Percentiles rank a stretch among this genome's conserved stretches.
Evolutionary conservation across 1,140 invertebrate species (phyloP).

Genomic region (Ridgeia piscesae): DNA sequence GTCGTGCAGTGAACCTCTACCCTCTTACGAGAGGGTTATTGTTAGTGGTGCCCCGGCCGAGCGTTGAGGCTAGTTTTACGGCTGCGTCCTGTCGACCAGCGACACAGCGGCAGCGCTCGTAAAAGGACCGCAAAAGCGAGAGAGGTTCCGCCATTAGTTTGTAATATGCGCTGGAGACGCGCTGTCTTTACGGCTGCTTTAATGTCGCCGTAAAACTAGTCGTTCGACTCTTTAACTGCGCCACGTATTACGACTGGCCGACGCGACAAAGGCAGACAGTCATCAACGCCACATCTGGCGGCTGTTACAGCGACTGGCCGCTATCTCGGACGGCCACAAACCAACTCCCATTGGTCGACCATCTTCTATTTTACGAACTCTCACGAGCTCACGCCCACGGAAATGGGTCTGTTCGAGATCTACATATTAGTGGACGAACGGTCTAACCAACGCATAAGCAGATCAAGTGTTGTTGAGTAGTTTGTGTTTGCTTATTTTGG

Average conservation of each 20-base stretch:
- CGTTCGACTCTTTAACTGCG: neutral
- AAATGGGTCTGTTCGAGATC: neutral
- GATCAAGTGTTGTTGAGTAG: neutral
- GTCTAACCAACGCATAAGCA: neutral
- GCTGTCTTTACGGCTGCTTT: neutral
- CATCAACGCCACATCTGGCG: neutral
- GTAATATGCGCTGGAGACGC: neutral
- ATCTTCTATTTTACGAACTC: neutral
- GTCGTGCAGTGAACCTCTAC: neutral
- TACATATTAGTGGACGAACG: neutral
- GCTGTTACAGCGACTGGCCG: neutral
- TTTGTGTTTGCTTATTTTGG: neutral
- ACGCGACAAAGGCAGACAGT: neutral
- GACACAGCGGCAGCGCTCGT: neutral
- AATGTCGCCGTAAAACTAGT: neutral
- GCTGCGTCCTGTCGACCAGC: neutral
- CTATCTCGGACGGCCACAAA: neutral
- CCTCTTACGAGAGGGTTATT: neutral
- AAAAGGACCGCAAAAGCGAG: neutral
- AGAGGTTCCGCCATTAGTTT: neutral
- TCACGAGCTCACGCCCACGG: neutral
- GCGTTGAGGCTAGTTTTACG: neutral
- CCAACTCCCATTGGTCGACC: neutral
- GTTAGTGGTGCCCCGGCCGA: neutral
- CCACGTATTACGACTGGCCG: neutral